A percentile compares a stretch with the other conserved stretches of the same genome.
Evolutionary conservation across 1,140 invertebrate species (phyloP).

Genomic region (Pomacea maculata): DNA sequence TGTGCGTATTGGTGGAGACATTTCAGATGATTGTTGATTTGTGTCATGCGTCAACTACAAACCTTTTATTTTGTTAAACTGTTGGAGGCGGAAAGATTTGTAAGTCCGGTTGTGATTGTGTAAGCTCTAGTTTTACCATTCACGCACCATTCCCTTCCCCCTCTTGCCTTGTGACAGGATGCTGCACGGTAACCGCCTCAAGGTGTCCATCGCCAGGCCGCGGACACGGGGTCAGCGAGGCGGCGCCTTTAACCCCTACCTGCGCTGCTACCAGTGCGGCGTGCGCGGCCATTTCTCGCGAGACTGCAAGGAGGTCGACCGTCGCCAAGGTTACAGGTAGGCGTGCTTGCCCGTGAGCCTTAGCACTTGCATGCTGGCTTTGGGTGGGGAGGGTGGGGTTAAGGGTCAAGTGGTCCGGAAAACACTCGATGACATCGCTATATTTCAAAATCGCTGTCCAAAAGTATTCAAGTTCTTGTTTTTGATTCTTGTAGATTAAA

Average conservation of each 20-base stretch:
- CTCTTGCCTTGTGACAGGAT: slow-evolving; percentile 24
- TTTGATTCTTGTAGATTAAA: no score
- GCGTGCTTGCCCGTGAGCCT: neutral
- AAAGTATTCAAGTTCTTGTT: no score
- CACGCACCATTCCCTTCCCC: no score
- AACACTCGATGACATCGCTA: no score
- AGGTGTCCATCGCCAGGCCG: slow-evolving; percentile 60
- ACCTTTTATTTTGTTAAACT: no score
- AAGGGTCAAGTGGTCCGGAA: neutral
- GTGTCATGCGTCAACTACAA: neutral
- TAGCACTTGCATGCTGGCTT: neutral
- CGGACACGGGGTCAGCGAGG: slow-evolving; percentile 52
- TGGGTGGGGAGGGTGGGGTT: neutral
- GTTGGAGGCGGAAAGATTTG: no score
- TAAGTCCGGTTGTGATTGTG: no score
- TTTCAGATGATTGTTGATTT: no score
- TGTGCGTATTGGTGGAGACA: no score
- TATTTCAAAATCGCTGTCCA: no score
- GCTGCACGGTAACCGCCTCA: slow-evolving; percentile 49
- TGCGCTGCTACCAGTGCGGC: slow-evolving; percentile 64
- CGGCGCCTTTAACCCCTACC: slow-evolving; percentile 56
- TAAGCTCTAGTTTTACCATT: no score
- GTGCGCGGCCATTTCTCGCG: slow-evolving; percentile 63
- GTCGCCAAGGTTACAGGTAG: slow-evolving; percentile 30
- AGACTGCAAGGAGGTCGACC: slow-evolving; percentile 56